Evolutionary conservation across 2,888 invertebrate species (phyloP), one percentile per base, ranked within the genome.

Genomic region (Odontocolon sp.): DNA sequence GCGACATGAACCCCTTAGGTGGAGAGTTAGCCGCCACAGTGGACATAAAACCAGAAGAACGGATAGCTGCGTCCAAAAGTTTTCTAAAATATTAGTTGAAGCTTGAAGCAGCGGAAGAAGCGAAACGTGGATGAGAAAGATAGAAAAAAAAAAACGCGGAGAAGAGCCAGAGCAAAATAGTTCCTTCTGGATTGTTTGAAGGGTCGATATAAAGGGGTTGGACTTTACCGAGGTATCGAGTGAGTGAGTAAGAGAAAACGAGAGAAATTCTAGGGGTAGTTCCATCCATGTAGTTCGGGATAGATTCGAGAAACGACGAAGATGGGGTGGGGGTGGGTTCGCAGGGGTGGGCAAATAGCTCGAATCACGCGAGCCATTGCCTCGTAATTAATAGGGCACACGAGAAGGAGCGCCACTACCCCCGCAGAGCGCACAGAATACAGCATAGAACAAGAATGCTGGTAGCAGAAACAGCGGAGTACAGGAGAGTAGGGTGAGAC

Each of bases 341-440:
- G 9, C 69, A 81, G 31, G 40, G 72, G 50, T 63, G 74, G 66
- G 73, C 66, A 76, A 86, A 86, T 86, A 85, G 85, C 83, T 82
- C 68, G 83, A 82, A 83, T 86, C 87, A 85, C 86, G 86, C 86
- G 82, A 87, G 80, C 83, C 80, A 82, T 80, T 83, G 82, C 81
- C 81, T 82, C 83, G 84, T 88, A 86, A 87, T 88, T 88, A 87
- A 86, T 87, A 85, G 83, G 80, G 81, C 77, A 81, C 82, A 82
- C 81, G 84, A 83, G 78, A 81, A 79, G 78, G 78, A 80, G 76
- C 67, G 61, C 50, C 70, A 59, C 54, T 21, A 21, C 45, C 59
- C 38, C 59, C 40, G 31, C 18, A 18, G 63, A 31, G 54, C 23
- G 50, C 18, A 56, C 54, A 61, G 21, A 21, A 38, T 11, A 54